A percentile compares a stretch with the other conserved stretches of the same genome.
Conservation (phyloP, 2,888 invertebrate species). For the Tipula unca region DNA sequence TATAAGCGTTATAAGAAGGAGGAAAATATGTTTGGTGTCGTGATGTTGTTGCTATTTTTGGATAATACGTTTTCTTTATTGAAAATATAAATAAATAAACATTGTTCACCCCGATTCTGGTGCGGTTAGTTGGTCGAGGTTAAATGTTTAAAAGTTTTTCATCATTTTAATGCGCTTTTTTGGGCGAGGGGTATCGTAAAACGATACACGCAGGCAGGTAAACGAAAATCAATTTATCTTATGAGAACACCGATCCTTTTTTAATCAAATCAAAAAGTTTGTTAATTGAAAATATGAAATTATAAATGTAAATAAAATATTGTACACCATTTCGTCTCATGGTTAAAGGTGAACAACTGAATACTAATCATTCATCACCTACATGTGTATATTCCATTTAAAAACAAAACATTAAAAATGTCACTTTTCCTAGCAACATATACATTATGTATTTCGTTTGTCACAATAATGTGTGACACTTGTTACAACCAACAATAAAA, state of each 20-base stretch:
- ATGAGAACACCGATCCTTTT: not conserved
- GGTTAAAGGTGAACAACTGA: too few relatives aligned
- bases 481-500: not conserved
- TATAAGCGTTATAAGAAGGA: not conserved
- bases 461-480: not conserved
- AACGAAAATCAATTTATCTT: not conserved
- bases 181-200: not conserved
- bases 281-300: not conserved
- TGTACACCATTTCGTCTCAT: too few relatives aligned
- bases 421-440: not conserved
- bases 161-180: not conserved
- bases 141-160: not conserved
- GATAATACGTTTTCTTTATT: not conserved
- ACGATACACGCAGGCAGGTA: not conserved
- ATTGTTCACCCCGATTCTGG: not conserved
- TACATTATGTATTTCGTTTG: not conserved
- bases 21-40: not conserved
- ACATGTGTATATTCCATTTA: too few relatives aligned
- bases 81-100: not conserved
- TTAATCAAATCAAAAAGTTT: not conserved
- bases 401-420: not conserved
- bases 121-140: not conserved
- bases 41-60: not conserved
- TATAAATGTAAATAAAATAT: too few relatives aligned
- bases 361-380: not conserved